These are phyloP conservation scores for Dromiciops gliroides DNA, from an alignment of 2,113 vertebrate genomes.

Conservation along the genomic window DNA sequence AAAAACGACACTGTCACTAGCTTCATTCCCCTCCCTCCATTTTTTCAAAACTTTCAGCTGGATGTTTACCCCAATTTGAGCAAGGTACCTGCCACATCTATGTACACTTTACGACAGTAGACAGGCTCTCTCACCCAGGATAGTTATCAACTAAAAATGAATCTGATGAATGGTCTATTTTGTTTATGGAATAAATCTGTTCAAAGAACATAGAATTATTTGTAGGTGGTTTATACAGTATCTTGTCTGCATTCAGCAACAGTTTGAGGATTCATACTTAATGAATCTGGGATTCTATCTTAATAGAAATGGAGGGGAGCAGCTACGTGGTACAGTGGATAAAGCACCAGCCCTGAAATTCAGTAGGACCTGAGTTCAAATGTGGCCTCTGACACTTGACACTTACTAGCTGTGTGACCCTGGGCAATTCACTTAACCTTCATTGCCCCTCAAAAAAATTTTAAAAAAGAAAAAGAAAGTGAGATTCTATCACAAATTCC, in stretches of 20 bases:
- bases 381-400: too few species aligned
- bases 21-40: neutral
- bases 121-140: neutral
- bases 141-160: neutral
- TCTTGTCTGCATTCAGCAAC: neutral
- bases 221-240: neutral
- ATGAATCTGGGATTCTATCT: too few species aligned
- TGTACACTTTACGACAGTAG: neutral
- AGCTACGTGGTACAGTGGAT: too few species aligned
- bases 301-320: too few species aligned
- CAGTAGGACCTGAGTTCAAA: too few species aligned
- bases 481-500: too few species aligned
- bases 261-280: too few species aligned
- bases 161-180: neutral
- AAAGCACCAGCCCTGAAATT: too few species aligned
- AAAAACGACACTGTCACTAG: neutral
- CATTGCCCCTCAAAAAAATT: too few species aligned
- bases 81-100: neutral
- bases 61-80: neutral
- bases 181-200: conserved; percentile 1
- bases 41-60: neutral
- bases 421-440: too few species aligned
- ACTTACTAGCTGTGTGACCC: too few species aligned
- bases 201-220: neutral
- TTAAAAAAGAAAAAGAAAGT: too few species aligned